Conservation (phyloP, 2,888 invertebrate species). For the Catocala fraxini region DNA sequence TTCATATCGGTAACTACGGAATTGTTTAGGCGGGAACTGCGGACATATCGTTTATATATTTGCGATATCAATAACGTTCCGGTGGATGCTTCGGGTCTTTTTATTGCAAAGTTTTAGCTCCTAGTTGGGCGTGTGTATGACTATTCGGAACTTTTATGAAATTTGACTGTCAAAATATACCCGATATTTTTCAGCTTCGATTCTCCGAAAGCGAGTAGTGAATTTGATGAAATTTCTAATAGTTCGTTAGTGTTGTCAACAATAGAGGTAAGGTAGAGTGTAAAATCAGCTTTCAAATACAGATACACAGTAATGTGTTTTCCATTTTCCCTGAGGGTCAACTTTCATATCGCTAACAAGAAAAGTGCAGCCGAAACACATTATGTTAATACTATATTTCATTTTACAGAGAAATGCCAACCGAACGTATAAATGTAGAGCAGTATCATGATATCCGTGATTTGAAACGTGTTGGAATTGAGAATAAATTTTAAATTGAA, state of each 20-base stretch:
- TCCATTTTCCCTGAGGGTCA: constrained; percentile 19
- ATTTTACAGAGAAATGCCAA: constrained; percentile 40
- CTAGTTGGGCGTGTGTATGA: background rate
- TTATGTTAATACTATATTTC: constrained; percentile 44
- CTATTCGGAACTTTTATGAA: background rate
- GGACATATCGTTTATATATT: constrained; percentile 8
- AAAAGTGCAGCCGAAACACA: constrained; percentile 5
- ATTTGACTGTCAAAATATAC: constrained; percentile 2
- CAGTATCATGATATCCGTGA: constrained; percentile 41
- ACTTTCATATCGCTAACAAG: constrained; percentile 17
- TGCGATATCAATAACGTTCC: constrained; percentile 11
- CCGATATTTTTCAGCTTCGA: background rate
- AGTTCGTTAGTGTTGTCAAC: no score
- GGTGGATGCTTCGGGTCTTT: constrained; percentile 5
- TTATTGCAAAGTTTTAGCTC: constrained; percentile 10
- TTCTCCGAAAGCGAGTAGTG: no score
- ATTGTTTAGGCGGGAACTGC: background rate
- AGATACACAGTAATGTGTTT: constrained; percentile 4
- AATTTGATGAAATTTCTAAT: no score
- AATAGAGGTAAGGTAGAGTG: background rate
- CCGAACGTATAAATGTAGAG: constrained; percentile 32
- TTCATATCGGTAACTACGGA: constrained; percentile 3
- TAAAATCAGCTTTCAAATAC: background rate
- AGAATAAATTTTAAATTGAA: constrained; percentile 64
- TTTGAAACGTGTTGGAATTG: constrained; percentile 52